These are phyloP conservation scores for Uria lomvia DNA, from an alignment of 2,113 vertebrate species.

Conservation along the genomic window DNA sequence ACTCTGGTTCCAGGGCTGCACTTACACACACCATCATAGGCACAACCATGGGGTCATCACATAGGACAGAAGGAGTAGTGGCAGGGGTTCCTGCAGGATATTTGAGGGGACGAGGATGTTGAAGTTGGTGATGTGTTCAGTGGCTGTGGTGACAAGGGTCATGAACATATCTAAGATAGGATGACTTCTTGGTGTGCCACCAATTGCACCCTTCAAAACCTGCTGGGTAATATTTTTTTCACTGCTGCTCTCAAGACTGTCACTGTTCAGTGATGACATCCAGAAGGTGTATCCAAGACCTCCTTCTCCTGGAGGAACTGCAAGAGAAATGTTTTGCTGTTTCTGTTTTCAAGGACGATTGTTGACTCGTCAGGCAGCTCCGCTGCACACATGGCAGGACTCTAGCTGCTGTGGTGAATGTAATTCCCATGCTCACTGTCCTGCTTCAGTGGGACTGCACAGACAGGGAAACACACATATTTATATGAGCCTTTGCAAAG, in stretches of 20 bases:
- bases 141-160: background rate
- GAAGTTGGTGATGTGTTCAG: background rate
- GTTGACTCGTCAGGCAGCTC: background rate
- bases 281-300: background rate
- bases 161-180: background rate
- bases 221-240: background rate
- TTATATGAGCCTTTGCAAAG: background rate
- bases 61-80: background rate
- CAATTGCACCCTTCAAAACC: background rate
- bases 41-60: background rate
- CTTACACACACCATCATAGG: background rate
- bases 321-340: background rate
- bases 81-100: background rate
- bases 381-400: fast-evolving
- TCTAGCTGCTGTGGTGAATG: background rate
- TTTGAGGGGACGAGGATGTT: background rate
- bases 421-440: background rate
- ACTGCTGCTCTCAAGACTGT: background rate
- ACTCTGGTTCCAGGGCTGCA: background rate
- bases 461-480: background rate
- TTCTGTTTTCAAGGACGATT: background rate
- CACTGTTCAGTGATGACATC: background rate
- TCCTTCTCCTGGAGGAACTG: background rate
- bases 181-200: background rate
- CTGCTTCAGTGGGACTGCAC: background rate